Percentiles rank a stretch among this genome's conserved stretches.
Conservation (phyloP, 2,888 invertebrate species). For the Orgyia antiqua region DNA sequence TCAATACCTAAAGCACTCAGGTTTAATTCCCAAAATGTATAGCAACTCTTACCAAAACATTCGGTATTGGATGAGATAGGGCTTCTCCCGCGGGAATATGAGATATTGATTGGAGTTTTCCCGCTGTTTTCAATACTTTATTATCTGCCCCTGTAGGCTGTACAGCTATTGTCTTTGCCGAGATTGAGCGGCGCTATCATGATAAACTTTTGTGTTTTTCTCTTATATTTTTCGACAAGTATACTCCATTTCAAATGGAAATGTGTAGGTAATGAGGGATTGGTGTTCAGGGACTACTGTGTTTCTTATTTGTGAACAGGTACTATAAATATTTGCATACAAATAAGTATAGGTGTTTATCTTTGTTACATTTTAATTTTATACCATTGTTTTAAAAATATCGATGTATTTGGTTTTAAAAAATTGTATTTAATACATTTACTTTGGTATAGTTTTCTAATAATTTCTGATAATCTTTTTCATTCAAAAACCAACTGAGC, state of each 20-base stretch:
- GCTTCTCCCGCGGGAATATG: conserved; percentile 38
- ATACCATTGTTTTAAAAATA: too few relatives aligned
- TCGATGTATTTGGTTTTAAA: too few relatives aligned
- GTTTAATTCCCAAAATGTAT: conserved; percentile 9
- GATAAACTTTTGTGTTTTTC: conserved; percentile 27
- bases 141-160: conserved; percentile 40
- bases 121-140: conserved; percentile 62
- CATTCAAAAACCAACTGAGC: too few relatives aligned
- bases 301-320: conserved; percentile 6
- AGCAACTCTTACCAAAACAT: conserved; percentile 8
- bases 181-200: conserved; percentile 33
- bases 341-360: too few relatives aligned
- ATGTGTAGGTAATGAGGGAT: conserved; percentile 12
- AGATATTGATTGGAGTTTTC: conserved; percentile 59
- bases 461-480: too few relatives aligned
- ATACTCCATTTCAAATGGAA: conserved; percentile 19
- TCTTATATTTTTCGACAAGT: conserved; percentile 15
- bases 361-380: too few relatives aligned
- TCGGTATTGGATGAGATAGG: conserved; percentile 12
- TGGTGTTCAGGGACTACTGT: conserved; percentile 8
- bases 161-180: conserved; percentile 38
- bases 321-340: background rate
- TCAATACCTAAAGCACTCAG: too few relatives aligned
- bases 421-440: too few relatives aligned
- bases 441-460: too few relatives aligned